Evolutionary conservation across 2,888 invertebrate species (phyloP), one percentile per base, ranked within the genome.

Genomic region (Polia nebulosa): DNA sequence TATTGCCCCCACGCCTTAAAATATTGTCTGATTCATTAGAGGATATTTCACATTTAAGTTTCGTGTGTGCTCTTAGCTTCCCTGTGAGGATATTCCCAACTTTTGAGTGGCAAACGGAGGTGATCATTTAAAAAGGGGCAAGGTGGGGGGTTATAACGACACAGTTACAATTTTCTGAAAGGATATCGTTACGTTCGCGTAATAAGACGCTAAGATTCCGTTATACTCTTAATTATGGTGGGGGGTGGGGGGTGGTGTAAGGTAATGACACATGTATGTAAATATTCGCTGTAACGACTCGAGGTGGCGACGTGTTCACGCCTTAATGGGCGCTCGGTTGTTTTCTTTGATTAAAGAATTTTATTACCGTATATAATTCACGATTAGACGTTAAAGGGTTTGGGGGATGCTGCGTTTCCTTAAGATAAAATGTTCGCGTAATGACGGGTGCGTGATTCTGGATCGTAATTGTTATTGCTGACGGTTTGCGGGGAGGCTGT

Each of bases 331-430:
- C 84, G 87, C 94, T 91, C 89, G 93, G 95, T 94, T 95, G 94
- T 95, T 94, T 95, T 95, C 95, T 95, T 95, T 95, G 95, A 95
- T 95, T 95, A 95, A 95, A 95, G 95, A 95, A 95, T 95, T 95
- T 95, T 95, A 95, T 95, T 95, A 94, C 93, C 85, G 92, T 87
- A 87, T 92, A 95, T 95, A 95, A 95, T 95, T 95, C 95, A 95
- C 95, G 95, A 95, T 95, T 95, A 95, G 95, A 93, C 91, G 92
- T 88, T 88, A 91, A 94, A 94, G 95, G 94, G 94, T 93, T 92
- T 89, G 85, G 87, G 88, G 88, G 90, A 91, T 72, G 91, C 82
- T 86, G 86, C 85, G 77, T 78, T 83, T 78, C 85, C 89, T 90
- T 84, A 88, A 93, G 95, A 95, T 95, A 95, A 94, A 95, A 90